Evolutionary conservation across 2,797 vertebrate species (phyloP).

Genomic region (Xenops minutus): DNA sequence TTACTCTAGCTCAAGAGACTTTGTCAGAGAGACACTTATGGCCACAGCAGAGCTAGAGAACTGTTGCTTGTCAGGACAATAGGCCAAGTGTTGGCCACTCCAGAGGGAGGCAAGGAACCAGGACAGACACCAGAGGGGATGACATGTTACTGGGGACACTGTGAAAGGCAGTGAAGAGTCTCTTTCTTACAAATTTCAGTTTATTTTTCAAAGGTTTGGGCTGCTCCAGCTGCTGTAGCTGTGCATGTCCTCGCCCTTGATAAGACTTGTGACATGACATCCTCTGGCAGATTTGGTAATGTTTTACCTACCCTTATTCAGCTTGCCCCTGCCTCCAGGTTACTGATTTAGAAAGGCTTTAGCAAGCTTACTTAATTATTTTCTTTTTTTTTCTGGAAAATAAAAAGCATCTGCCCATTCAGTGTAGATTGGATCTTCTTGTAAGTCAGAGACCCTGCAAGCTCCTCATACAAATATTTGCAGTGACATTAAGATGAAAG

Average conservation of each 20-base stretch:
- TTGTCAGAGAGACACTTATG: background rate
- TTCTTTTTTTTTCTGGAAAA: background rate
- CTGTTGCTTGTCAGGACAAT: background rate
- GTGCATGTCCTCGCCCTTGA: background rate
- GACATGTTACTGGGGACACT: background rate
- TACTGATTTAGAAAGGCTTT: background rate
- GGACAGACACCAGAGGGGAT: background rate
- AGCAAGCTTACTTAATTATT: background rate
- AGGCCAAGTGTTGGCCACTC: background rate
- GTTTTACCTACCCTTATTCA: background rate
- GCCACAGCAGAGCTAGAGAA: background rate
- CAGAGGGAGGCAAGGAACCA: background rate
- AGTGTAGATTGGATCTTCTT: background rate
- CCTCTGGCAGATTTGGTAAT: background rate
- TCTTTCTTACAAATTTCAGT: background rate
- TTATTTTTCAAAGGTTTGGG: conserved; percentile 1
- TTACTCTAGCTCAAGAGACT: background rate
- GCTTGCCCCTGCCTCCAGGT: background rate
- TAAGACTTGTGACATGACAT: background rate
- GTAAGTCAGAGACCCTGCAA: background rate
- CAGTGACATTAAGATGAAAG: conserved; percentile 25
- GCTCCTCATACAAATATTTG: conserved; percentile 17
- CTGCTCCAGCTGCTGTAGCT: background rate
- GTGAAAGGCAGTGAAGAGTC: background rate
- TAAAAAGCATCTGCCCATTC: conserved; percentile 45